Evolutionary conservation across 2,888 invertebrate species (phyloP).

Genomic region (Ctenicera cuprea): DNA sequence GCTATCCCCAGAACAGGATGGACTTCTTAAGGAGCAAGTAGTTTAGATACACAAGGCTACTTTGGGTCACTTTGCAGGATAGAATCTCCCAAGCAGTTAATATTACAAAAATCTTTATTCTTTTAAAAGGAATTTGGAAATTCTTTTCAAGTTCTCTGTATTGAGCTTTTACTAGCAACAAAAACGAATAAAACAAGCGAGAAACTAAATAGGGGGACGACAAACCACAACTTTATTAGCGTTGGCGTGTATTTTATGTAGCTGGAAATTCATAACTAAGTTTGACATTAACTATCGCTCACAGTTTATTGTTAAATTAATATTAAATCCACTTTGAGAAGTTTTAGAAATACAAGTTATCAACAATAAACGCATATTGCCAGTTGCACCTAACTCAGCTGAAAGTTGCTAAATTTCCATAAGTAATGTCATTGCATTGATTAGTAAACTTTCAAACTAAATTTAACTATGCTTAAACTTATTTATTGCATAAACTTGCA

Average conservation of each 20-base stretch:
- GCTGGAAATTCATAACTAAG: neutral
- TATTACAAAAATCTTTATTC: slow-evolving; percentile 6
- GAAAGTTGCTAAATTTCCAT: slow-evolving; percentile 31
- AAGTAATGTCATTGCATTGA: slow-evolving; percentile 44
- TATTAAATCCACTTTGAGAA: neutral
- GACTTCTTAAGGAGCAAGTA: slow-evolving; percentile 31
- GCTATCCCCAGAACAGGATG: slow-evolving; percentile 29
- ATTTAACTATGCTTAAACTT: slow-evolving; percentile 26
- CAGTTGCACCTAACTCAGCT: neutral
- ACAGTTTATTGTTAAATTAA: slow-evolving; percentile 7
- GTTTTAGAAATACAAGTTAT: slow-evolving; percentile 6
- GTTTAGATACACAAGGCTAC: slow-evolving; percentile 30
- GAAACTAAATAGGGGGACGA: neutral
- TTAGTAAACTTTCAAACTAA: slow-evolving; percentile 47
- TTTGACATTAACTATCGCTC: slow-evolving; percentile 18
- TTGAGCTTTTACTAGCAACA: too few species aligned
- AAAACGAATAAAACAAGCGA: neutral
- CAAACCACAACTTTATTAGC: neutral
- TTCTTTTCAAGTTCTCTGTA: neutral
- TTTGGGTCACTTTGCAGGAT: slow-evolving; percentile 26
- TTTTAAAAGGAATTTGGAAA: slow-evolving; percentile 3
- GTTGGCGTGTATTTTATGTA: slow-evolving; percentile 5
- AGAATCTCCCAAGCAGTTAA: slow-evolving; percentile 14
- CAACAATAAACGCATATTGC: neutral
- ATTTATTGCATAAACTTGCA: neutral